Evolutionary conservation across 2,113 vertebrate genomes (phyloP), one percentile per base, ranked within the genome.

Genomic region (Miniopterus natalensis): DNA sequence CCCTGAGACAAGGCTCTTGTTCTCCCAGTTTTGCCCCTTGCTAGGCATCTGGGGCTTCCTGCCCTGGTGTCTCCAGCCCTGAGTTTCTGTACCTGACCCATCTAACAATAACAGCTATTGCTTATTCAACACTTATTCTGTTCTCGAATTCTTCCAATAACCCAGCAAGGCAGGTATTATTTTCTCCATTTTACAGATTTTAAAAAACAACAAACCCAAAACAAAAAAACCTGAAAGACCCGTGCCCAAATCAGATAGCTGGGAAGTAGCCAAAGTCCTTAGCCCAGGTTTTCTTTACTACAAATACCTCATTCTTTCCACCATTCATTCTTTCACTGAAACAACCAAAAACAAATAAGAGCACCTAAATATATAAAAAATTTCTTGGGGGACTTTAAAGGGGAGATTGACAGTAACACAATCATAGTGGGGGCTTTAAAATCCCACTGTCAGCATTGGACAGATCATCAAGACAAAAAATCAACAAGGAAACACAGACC

Each of bases 121-220:
- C 27, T 90, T 81, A 61, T 9, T 57, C 21, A 94, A 47, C 20
- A 84, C 27, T 66, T 78, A 63, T 0, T 83, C 36, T 71, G 27
- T 65, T 77, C 84, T 92, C 59, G 53, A 42, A 66, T 65, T 96
- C 70, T 92, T 57, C 42, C 75, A 71, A 31, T 47, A 81, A 85
- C 12, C 20, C 55, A 88, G 66, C 17, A 90, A 88, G 42, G 8
- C 25, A 68, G 23, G 21, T 29, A 12, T 90, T 70, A 71, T 45
- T 88, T 49, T 78, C 59, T 79, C 57, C 51, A 78, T 45, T 57
- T 95, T 78, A 84, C 14, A 88, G 57, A 84, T 73, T 31, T 47
- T 42, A 47, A 77, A 65, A 49, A 88, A 57, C 36, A 53, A 78
- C n/a, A 59, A 71, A 9, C 36, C 36, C 36, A 36, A 36, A 36